phyloP scores from a whole-genome alignment of 2,888 invertebrate species.

The Rhamphomyia laevipes region DNA sequence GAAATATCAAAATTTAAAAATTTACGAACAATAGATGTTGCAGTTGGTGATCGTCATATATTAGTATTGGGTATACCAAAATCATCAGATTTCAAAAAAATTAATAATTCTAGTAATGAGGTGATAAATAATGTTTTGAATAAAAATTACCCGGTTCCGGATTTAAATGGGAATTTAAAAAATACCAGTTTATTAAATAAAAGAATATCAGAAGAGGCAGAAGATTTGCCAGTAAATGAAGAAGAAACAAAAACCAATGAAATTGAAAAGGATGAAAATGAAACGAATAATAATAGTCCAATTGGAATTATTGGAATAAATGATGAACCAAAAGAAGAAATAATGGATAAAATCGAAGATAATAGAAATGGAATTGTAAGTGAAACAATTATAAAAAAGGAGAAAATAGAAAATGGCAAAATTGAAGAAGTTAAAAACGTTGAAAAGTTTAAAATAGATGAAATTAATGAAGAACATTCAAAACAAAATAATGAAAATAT shows the following conservation, averaged over 20 bases:
- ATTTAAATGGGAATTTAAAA: conserved; percentile 15
- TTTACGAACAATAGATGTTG: conserved; percentile 30
- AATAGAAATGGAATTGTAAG: too few relatives aligned
- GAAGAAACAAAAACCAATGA: conserved; percentile 8
- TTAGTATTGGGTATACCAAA: conserved; percentile 33
- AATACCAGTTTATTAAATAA: conserved; percentile 14
- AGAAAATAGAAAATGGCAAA: too few relatives aligned
- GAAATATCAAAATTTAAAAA: conserved; percentile 37
- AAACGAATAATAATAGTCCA: conserved; percentile 18
- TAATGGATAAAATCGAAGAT: background rate
- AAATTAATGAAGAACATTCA: too few relatives aligned
- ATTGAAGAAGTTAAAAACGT: too few relatives aligned
- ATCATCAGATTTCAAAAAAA: conserved; percentile 11
- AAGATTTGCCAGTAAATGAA: conserved; percentile 16
- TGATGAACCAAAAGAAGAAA: background rate
- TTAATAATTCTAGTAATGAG: background rate
- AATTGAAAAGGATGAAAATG: conserved; percentile 6
- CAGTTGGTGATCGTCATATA: conserved; percentile 33
- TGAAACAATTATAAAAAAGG: too few relatives aligned
- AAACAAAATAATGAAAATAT: background rate
- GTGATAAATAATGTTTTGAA: background rate
- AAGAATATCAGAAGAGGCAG: conserved; percentile 15
- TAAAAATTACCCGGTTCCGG: conserved; percentile 8
- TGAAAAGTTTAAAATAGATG: too few relatives aligned
- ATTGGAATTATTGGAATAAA: background rate